Percentiles rank a stretch among this genome's conserved stretches.
Conservation (phyloP, 2,797 vertebrate species). For the Halcyon smyrnensis region DNA sequence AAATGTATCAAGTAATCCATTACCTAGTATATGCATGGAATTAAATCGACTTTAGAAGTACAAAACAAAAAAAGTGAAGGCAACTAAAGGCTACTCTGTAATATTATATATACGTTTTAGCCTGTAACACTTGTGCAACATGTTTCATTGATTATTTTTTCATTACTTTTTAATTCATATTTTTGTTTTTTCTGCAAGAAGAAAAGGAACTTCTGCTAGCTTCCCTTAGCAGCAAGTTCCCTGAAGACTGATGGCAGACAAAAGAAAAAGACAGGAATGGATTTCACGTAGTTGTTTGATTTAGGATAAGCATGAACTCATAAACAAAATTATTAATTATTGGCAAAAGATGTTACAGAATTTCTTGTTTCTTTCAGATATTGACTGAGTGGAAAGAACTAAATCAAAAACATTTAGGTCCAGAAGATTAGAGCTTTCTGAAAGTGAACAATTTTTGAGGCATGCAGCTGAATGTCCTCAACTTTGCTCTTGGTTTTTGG, state of each 20-base stretch:
- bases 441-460: not conserved
- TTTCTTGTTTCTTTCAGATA: not conserved
- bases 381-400: not conserved
- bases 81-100: not conserved
- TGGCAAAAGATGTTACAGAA: not conserved
- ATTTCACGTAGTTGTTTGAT: not conserved
- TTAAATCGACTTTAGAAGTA: not conserved
- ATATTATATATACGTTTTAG: not conserved
- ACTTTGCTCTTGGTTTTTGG: not conserved
- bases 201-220: not conserved
- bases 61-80: not conserved
- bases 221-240: not conserved
- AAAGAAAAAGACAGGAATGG: not conserved
- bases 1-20: not conserved
- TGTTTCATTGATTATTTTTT: not conserved
- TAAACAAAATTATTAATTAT: not conserved
- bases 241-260: not conserved
- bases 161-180: not conserved
- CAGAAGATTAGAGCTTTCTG: not conserved
- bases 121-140: accelerated
- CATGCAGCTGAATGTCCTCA: not conserved
- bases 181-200: not conserved
- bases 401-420: not conserved
- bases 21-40: not conserved
- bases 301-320: not conserved